These are phyloP conservation scores for Xanthia icteritia DNA, from an alignment of 2,888 invertebrate species.

Conservation along the genomic window DNA sequence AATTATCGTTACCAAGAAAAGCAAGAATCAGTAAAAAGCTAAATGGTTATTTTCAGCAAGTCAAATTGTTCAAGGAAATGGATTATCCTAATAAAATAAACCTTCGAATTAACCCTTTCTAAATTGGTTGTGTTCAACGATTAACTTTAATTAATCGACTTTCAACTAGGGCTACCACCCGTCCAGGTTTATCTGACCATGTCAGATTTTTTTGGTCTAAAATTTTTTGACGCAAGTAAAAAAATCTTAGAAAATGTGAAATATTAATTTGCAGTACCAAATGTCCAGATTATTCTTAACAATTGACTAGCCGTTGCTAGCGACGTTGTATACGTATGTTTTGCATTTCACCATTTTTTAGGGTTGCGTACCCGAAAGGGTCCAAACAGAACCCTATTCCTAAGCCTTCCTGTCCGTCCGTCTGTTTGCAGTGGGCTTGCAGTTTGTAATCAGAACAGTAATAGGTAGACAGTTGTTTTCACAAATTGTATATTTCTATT, in stretches of 20 bases:
- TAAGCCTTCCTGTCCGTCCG: too few relatives aligned
- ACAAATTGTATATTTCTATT: too few relatives aligned
- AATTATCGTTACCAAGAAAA: not conserved
- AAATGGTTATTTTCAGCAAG: not conserved
- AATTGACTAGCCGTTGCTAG: not conserved
- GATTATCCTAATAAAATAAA: constrained; percentile 16
- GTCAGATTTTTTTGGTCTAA: not conserved
- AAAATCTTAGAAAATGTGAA: too few relatives aligned
- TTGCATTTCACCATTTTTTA: not conserved
- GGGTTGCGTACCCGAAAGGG: too few relatives aligned
- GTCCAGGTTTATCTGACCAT: not conserved
- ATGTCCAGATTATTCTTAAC: not conserved
- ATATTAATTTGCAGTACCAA: not conserved
- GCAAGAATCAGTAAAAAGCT: not conserved
- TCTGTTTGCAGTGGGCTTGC: too few relatives aligned
- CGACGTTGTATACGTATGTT: not conserved
- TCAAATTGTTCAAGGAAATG: constrained; percentile 14
- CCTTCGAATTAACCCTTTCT: constrained; percentile 21
- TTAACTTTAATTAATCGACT: constrained; percentile 40
- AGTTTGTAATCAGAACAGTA: too few relatives aligned
- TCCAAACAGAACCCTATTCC: too few relatives aligned
- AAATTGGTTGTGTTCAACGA: constrained; percentile 36
- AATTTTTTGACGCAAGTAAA: not conserved
- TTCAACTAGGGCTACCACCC: constrained; percentile 1
- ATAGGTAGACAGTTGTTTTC: too few relatives aligned